Conservation (phyloP, 2,113 vertebrate genomes). For the Falco punctatus region DNA sequence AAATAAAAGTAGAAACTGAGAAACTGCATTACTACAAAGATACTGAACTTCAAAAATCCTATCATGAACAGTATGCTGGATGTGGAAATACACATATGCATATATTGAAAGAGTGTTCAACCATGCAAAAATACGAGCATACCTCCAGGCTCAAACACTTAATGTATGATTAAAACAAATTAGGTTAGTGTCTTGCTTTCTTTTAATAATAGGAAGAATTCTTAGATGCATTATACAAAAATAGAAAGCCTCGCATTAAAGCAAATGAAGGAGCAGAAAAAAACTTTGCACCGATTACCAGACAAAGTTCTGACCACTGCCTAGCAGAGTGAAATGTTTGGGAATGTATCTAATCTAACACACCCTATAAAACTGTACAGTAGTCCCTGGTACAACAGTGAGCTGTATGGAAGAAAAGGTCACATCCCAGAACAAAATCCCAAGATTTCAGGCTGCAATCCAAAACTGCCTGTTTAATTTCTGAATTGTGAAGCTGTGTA, state of each 20-base stretch:
- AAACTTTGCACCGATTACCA: background rate
- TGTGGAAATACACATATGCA: background rate
- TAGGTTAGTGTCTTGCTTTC: background rate
- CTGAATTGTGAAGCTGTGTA: background rate
- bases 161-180: background rate
- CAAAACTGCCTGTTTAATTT: background rate
- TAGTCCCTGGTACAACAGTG: background rate
- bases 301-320: background rate
- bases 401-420: background rate
- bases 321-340: background rate
- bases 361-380: conserved; percentile 36
- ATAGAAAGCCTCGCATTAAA: background rate
- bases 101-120: conserved; percentile 3
- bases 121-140: background rate
- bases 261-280: background rate
- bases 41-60: background rate
- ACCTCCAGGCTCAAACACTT: conserved; percentile 9
- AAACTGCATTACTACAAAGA: background rate
- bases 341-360: conserved; percentile 33
- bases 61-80: background rate
- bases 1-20: background rate
- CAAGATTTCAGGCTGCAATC: background rate
- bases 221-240: background rate
- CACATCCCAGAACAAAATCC: background rate
- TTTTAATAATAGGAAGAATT: background rate